Percentiles rank a stretch among this genome's conserved stretches.
phyloP scores from a whole-genome alignment of 1,140 invertebrate genomes.

The Sycophaga agraensis region DNA sequence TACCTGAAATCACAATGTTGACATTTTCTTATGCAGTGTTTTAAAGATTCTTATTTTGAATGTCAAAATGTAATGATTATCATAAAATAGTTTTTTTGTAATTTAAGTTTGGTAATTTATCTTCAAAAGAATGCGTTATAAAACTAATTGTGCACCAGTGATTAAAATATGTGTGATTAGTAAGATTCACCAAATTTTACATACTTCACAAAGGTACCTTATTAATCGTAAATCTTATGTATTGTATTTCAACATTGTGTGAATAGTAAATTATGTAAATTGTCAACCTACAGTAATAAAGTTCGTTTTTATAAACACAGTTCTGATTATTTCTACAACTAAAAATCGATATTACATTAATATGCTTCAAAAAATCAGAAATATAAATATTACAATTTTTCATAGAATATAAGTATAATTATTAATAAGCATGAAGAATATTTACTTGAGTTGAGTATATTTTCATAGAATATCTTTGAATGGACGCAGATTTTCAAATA shows the following conservation, averaged over 20 bases:
- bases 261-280: background rate
- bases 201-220: slow-evolving; percentile 54
- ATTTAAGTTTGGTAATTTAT: too few relatives aligned
- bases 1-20: slow-evolving; percentile 1
- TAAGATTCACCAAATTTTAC: slow-evolving; percentile 41
- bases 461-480: too few relatives aligned
- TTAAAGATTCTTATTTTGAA: background rate
- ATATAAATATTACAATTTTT: too few relatives aligned
- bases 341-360: too few relatives aligned
- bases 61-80: background rate
- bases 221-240: slow-evolving; percentile 30
- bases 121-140: too few relatives aligned
- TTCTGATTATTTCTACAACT: background rate
- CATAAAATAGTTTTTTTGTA: background rate
- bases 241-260: background rate
- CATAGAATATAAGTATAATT: too few relatives aligned
- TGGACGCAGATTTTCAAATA: background rate
- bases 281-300: background rate
- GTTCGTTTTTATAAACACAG: background rate
- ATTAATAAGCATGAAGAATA: too few relatives aligned
- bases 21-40: background rate
- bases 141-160: too few relatives aligned
- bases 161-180: slow-evolving; percentile 8
- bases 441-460: too few relatives aligned
- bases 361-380: too few relatives aligned